A percentile compares a stretch with the other conserved stretches of the same genome.
phyloP scores from a whole-genome alignment of 2,113 vertebrate genomes.

The Chloebia gouldiae region DNA sequence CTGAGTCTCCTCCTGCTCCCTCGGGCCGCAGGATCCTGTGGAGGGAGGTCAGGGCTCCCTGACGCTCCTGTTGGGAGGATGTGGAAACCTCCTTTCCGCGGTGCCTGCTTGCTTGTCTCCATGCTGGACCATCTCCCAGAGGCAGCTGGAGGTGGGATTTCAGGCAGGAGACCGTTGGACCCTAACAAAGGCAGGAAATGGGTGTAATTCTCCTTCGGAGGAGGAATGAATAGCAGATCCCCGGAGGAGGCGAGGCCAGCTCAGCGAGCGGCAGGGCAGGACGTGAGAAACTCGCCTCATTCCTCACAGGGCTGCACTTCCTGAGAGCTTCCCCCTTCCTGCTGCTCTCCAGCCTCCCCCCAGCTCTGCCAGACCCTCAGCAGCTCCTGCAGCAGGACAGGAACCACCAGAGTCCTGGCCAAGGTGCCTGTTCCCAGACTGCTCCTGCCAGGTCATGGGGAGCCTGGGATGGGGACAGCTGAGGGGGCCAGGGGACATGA shows the following conservation, averaged over 20 bases:
- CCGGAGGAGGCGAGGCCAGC: neutral
- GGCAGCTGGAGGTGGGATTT: neutral
- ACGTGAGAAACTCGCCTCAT: neutral
- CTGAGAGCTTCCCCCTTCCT: neutral
- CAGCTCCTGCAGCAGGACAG: neutral
- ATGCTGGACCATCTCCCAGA: neutral
- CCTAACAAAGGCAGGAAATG: neutral
- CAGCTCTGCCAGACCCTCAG: neutral
- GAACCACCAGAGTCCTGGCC: neutral
- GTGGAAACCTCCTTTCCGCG: neutral
- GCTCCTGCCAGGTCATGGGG: neutral
- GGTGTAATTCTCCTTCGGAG: neutral
- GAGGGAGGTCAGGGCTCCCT: neutral
- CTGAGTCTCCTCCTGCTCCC: neutral
- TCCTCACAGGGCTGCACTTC: neutral
- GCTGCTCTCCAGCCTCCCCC: neutral
- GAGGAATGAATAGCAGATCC: neutral
- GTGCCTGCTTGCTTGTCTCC: neutral
- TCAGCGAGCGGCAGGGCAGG: neutral
- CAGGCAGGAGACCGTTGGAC: neutral
- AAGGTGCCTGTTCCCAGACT: neutral
- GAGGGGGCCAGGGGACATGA: neutral
- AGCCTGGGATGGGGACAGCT: neutral
- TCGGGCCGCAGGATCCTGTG: neutral
- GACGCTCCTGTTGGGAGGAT: neutral